These are phyloP conservation scores for Leptinotarsa undecemlineata DNA, from an alignment of 1,140 invertebrate genomes.

Conservation along the genomic window DNA sequence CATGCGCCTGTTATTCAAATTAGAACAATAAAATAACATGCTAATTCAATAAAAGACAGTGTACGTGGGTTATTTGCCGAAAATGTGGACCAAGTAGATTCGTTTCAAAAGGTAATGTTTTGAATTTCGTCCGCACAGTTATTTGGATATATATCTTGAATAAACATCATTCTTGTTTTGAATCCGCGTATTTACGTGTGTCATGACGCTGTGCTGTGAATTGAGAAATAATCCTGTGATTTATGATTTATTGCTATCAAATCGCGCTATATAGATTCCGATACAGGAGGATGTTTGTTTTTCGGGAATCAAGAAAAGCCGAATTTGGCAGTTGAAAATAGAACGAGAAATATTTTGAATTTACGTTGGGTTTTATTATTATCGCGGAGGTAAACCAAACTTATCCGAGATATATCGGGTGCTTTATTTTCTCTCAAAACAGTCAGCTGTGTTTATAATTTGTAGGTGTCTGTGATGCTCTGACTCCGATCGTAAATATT, in stretches of 20 bases:
- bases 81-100: not conserved
- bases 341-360: slow-evolving; percentile 11
- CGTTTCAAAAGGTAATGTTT: not conserved
- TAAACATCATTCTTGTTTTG: slow-evolving; percentile 10
- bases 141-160: not conserved
- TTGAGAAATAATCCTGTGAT: slow-evolving; percentile 15
- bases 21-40: slow-evolving; percentile 34
- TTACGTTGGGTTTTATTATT: not conserved
- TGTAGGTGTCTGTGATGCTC: slow-evolving; percentile 1
- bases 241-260: slow-evolving; percentile 18
- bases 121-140: not conserved
- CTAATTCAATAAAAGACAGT: slow-evolving; percentile 21
- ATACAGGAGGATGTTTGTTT: not conserved
- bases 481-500: too few species aligned
- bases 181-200: slow-evolving; percentile 12
- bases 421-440: not conserved
- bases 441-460: not conserved
- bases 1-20: slow-evolving; percentile 44
- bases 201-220: slow-evolving; percentile 2
- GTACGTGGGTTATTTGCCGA: not conserved
- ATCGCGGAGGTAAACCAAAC: not conserved
- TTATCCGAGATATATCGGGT: not conserved
- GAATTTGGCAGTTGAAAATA: not conserved
- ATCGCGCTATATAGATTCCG: not conserved
- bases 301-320: not conserved